Evolutionary conservation across 2,888 invertebrate genomes (phyloP), one percentile per base, ranked within the genome.

Genomic region (Deilephila porcellus): DNA sequence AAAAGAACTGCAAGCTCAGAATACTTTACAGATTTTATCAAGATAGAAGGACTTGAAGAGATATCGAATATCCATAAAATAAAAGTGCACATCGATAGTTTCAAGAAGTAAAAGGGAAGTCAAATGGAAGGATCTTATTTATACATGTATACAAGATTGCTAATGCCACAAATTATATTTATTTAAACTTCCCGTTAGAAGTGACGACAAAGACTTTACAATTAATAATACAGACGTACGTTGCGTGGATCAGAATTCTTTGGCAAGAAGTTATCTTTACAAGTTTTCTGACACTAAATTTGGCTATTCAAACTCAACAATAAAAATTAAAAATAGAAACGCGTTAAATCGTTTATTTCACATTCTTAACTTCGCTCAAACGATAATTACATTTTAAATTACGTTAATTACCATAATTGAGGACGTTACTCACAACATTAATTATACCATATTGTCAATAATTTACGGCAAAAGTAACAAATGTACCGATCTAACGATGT

Each of bases 111-210:
- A 45, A 14, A 45, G 14, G 45, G 11, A 11, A 45, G 11, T 14
- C 11, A 45, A n/a, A 6, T 4, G 19, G n/a, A 56, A n/a, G 56
- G 19, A 56, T 45, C 14, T 45, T 45, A 45, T 45, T 32, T 32
- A 32, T 32, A 32, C 32, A 3, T 45, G 45, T 45, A 45, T 45
- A 45, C 45, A 45, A 14, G 2, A 45, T 45, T 45, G 45, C 56
- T 1, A n/a, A 4, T n/a, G n/a, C n/a, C n/a, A 6, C 56, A 34
- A n/a, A n/a, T 37, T 37, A 20, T 32, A n/a, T 37, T 19, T n/a
- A 37, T 64, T 64, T 37, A 64, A 20, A 37, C 64, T 64, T 64
- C 64, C 64, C 20, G 64, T 64, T 64, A 64, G 11, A 45, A 64
- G 2, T 64, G 37, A 60, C 64, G 64, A 64, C 64, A n/a, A 64